Evolutionary conservation across 1,140 invertebrate genomes (phyloP), one percentile per base, ranked within the genome.

Genomic region (Caenorhabditis remanei): DNA sequence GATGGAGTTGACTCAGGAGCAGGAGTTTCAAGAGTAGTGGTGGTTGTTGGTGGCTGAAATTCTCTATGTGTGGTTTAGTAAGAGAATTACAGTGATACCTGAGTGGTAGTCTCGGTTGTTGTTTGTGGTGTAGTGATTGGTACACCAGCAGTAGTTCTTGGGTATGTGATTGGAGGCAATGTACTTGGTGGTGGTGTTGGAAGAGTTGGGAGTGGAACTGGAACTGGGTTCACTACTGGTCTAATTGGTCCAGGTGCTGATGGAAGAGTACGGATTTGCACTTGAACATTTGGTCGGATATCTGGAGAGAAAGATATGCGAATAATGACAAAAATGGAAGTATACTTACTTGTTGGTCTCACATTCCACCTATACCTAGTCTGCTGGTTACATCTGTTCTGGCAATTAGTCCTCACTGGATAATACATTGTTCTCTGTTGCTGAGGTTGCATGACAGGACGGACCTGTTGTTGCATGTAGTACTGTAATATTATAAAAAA

Each of bases 281-380:
- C 71, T 55, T 67, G 83, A 8, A 89, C 48, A 67, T 48, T 61
- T 63, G 61, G 85, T 41, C 71, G 32, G 55, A 75, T 84, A 40
- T 89, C 84, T 89, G 16, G 16, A 87, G 2, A 32, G 32, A 32
- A 1, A 32, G 90, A 50, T n/a, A 24, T 11, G n/a, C 0, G 2
- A 46, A n/a, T 24, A n/a, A 9, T 61, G 41, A n/a, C 14, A 11
- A 0, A 4, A 21, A 48, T 53, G 19, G n/a, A n/a, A 32, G 8
- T 83, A 14, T 63, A 56, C 87, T 83, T n/a, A 87, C 86, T 83
- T 16, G 85, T 65, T 32, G 90, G 90, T 85, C 90, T 50, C 61
- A 90, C 90, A 61, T 84, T 91, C 88, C 89, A 91, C 16, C 90
- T 88, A 71, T 91, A 91, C 50, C 90, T 71, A 58, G 24, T 90